A percentile compares a stretch with the other conserved stretches of the same genome.
phyloP scores from a whole-genome alignment of 1,140 invertebrate genomes.

The Hylyphantes graminicola region DNA sequence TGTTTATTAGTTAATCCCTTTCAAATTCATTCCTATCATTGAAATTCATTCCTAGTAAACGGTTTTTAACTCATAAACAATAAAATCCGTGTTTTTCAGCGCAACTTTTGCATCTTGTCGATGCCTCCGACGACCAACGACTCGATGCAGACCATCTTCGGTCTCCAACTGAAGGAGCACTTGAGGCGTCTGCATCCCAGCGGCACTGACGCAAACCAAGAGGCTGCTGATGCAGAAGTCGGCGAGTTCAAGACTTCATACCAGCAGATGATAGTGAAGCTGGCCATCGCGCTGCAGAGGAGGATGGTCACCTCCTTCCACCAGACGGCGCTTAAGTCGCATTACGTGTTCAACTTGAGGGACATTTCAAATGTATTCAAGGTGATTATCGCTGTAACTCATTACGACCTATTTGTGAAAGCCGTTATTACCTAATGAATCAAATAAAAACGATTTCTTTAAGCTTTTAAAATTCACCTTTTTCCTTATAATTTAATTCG shows the following conservation, averaged over 20 bases:
- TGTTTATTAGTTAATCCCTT: no score
- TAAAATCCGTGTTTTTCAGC: constrained; percentile 64
- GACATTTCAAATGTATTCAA: constrained; percentile 88
- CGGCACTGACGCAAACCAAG: not conserved
- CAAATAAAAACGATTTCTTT: no score
- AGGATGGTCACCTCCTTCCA: constrained; percentile 87
- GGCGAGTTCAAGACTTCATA: constrained; percentile 18
- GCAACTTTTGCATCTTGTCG: constrained; percentile 95
- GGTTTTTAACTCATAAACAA: no score
- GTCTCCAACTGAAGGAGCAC: constrained; percentile 87
- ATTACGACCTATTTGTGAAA: not conserved
- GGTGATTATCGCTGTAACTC: constrained; percentile 63
- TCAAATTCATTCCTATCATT: no score
- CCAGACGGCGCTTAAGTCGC: constrained; percentile 95
- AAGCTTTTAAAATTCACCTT: no score
- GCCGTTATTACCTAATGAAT: no score
- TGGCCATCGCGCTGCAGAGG: constrained; percentile 85
- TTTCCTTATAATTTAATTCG: no score
- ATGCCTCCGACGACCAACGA: constrained; percentile 90
- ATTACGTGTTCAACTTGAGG: constrained; percentile 95
- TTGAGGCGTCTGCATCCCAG: constrained; percentile 73
- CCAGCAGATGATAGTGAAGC: constrained; percentile 72
- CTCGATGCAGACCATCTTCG: constrained; percentile 88
- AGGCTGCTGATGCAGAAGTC: not conserved
- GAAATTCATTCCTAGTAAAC: no score